phyloP scores from a whole-genome alignment of 2,113 vertebrate genomes.

The Salvelinus alpinus region DNA sequence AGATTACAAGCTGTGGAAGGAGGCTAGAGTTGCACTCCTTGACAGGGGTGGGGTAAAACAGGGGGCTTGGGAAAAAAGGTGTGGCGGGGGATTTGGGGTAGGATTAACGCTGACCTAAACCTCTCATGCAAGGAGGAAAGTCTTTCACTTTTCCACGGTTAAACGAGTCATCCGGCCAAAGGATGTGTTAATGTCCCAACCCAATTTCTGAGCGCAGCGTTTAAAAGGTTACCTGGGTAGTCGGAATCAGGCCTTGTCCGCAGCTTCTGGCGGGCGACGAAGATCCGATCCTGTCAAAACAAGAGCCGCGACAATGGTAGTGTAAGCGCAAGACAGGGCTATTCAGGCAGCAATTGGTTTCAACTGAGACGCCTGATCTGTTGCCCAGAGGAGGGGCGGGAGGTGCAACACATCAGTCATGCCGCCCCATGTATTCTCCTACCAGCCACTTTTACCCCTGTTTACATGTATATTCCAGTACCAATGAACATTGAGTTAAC shows the following conservation, averaged over 20 bases:
- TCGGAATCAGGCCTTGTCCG: background rate
- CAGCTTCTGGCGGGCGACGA: background rate
- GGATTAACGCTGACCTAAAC: constrained; percentile 7
- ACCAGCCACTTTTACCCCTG: too few species aligned
- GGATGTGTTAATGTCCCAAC: constrained; percentile 36
- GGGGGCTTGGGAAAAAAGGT: background rate
- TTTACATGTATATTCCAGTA: too few species aligned
- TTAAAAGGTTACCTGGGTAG: constrained; percentile 43
- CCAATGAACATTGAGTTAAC: too few species aligned
- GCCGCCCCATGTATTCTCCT: too few species aligned
- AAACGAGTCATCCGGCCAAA: constrained; percentile 46
- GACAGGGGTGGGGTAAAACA: constrained; percentile 14
- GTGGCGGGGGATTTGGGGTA: background rate
- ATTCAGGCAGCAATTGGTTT: too few species aligned
- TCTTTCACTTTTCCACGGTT: constrained; percentile 50
- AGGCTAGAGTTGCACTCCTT: constrained; percentile 56
- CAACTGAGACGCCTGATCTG: too few species aligned
- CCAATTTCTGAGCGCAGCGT: constrained; percentile 39
- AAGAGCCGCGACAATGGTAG: too few species aligned
- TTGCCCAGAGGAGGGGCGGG: background rate
- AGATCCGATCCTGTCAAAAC: too few species aligned
- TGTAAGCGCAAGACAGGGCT: too few species aligned
- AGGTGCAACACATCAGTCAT: too few species aligned
- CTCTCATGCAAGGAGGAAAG: constrained; percentile 1
- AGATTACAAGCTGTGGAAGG: constrained; percentile 53